phyloP scores from a whole-genome alignment of 2,113 vertebrate genomes.

The Oreocharis arfaki region DNA sequence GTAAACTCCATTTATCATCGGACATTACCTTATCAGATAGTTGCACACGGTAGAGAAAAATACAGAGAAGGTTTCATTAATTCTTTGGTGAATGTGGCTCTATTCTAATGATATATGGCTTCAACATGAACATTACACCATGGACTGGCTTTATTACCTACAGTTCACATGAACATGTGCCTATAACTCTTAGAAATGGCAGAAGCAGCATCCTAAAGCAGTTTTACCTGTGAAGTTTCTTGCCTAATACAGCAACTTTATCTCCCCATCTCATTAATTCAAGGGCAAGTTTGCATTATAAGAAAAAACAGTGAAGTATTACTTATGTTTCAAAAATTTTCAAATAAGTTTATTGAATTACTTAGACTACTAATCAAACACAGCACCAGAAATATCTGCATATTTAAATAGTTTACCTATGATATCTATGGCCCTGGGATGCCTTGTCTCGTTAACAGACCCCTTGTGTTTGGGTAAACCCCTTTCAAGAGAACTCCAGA shows the following conservation, averaged over 20 bases:
- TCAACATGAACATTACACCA: conserved; percentile 46
- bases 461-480: background rate
- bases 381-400: background rate
- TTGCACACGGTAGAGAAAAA: conserved; percentile 61
- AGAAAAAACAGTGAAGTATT: background rate
- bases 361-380: background rate
- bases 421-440: background rate
- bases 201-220: background rate
- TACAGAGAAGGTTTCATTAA: conserved; percentile 74
- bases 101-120: conserved; percentile 62
- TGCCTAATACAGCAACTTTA: background rate
- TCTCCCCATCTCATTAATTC: background rate
- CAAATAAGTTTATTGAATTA: background rate
- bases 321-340: background rate
- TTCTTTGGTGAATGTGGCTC: conserved; percentile 68
- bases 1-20: conserved; percentile 83
- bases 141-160: conserved; percentile 56
- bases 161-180: conserved; percentile 15
- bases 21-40: conserved; percentile 74
- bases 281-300: background rate
- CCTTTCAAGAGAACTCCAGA: background rate
- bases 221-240: background rate
- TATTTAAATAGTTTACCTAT: background rate
- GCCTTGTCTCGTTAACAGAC: background rate
- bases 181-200: conserved; percentile 43